Conservation (phyloP, 2,888 invertebrate species). For the Nomada fabriciana region DNA sequence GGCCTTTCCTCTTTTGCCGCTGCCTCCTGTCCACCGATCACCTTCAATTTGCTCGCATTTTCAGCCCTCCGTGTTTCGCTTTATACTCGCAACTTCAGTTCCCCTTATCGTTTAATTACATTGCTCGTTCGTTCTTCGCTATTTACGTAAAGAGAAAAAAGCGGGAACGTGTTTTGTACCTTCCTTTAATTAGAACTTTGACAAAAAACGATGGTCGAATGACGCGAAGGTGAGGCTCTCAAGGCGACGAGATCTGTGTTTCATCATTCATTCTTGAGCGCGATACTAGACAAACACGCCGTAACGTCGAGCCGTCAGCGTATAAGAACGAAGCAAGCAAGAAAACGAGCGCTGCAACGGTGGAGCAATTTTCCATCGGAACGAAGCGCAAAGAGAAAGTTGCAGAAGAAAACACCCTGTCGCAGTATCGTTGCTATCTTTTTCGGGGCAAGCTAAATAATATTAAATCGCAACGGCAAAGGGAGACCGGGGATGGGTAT, state of each 20-base stretch:
- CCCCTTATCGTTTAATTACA: too few relatives aligned
- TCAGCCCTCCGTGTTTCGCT: too few relatives aligned
- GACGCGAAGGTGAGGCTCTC: too few relatives aligned
- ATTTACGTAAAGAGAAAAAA: too few relatives aligned
- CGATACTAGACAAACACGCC: too few relatives aligned
- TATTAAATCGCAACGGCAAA: constrained; percentile 10
- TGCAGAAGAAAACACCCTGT: neutral
- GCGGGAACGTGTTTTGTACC: too few relatives aligned
- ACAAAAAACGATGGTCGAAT: too few relatives aligned
- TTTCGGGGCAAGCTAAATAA: constrained; percentile 11
- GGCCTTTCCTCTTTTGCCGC: neutral
- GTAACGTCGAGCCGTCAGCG: neutral
- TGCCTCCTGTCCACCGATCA: neutral
- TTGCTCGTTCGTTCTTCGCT: too few relatives aligned
- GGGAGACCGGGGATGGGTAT: neutral
- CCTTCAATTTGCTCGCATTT: neutral
- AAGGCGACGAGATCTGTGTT: too few relatives aligned
- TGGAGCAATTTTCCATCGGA: neutral
- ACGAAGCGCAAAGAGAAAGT: neutral
- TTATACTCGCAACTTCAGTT: too few relatives aligned
- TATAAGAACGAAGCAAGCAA: neutral
- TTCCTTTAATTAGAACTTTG: too few relatives aligned
- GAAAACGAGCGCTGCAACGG: neutral
- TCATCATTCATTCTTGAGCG: too few relatives aligned
- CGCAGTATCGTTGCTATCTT: neutral